Conservation (phyloP, 2,888 invertebrate genomes). For the Slavum lentiscoides region DNA sequence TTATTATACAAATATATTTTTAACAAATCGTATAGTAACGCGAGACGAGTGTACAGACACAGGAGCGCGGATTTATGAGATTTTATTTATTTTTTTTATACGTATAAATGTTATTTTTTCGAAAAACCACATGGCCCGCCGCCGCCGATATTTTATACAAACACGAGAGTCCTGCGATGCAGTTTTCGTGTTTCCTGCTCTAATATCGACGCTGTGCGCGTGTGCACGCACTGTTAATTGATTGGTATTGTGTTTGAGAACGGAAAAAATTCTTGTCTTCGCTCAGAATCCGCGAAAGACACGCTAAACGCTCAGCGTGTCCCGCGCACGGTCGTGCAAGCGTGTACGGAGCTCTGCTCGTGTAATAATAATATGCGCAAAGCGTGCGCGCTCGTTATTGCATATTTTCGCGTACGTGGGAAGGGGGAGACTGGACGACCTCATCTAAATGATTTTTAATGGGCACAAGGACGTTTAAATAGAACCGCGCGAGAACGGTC, state of each 20-base stretch:
- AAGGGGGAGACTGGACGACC: conserved; percentile 9
- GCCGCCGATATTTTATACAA: conserved; percentile 5
- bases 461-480: conserved; percentile 47
- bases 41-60: conserved; percentile 23
- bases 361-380: too few relatives aligned
- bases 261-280: too few relatives aligned
- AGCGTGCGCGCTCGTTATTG: too few relatives aligned
- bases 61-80: conserved; percentile 29
- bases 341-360: too few relatives aligned
- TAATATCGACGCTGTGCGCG: not conserved
- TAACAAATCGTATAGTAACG: conserved; percentile 13
- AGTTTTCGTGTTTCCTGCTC: conserved; percentile 34
- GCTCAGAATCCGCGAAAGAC: too few relatives aligned
- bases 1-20: not conserved
- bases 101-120: conserved; percentile 42
- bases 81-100: not conserved
- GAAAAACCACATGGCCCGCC: conserved; percentile 35
- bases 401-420: not conserved
- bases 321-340: too few relatives aligned
- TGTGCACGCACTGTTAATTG: not conserved
- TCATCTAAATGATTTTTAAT: conserved; percentile 29
- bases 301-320: too few relatives aligned
- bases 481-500: conserved; percentile 1
- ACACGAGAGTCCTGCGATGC: not conserved
- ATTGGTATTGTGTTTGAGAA: not conserved